These are phyloP conservation scores for Stercorarius parasiticus DNA, from an alignment of 2,113 vertebrate genomes.

Conservation along the genomic window DNA sequence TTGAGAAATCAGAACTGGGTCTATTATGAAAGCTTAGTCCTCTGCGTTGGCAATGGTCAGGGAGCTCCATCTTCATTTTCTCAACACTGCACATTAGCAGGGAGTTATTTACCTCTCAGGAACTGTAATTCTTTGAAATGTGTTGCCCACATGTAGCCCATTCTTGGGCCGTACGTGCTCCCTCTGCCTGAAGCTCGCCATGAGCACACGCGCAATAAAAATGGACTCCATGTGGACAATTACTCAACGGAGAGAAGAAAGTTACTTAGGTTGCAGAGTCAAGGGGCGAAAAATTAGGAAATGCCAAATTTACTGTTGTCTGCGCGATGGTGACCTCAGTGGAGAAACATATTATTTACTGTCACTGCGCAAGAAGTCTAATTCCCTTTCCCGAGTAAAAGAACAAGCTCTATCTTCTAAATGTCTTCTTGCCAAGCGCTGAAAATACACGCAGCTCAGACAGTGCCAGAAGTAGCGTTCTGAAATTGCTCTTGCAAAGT, in stretches of 20 bases:
- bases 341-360: constrained; percentile 1
- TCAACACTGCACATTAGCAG: background rate
- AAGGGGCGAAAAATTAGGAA: constrained; percentile 12
- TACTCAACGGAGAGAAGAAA: constrained; percentile 4
- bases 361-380: background rate
- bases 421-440: constrained; percentile 42
- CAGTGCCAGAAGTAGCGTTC: constrained; percentile 52
- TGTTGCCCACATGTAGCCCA: constrained; percentile 44
- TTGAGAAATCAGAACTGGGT: background rate
- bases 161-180: constrained; percentile 27
- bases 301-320: background rate
- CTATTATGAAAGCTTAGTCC: background rate
- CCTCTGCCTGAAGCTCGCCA: background rate
- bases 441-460: constrained; percentile 24
- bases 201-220: background rate
- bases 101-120: constrained; percentile 21
- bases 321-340: background rate
- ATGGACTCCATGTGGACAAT: constrained; percentile 40
- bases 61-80: background rate
- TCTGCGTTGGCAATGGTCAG: background rate
- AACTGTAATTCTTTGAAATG: constrained; percentile 30
- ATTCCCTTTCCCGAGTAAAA: constrained; percentile 20
- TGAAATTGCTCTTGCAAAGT: constrained; percentile 46
- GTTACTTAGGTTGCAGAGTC: constrained; percentile 21
- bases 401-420: background rate